phyloP scores from a whole-genome alignment of 2,888 invertebrate species.

The Lissonota sp. region DNA sequence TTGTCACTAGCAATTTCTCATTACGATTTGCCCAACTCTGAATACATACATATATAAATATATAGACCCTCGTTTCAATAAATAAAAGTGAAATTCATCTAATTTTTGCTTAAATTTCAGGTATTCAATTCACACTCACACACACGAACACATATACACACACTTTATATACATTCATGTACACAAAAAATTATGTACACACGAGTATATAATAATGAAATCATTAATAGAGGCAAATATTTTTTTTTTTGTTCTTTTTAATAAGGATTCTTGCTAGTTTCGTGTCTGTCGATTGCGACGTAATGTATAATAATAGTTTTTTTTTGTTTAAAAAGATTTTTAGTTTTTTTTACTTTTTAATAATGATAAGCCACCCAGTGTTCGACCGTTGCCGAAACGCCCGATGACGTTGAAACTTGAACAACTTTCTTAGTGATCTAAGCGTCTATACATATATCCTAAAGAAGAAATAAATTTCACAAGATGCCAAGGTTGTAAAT shows the following conservation, averaged over 20 bases:
- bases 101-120: slow-evolving; percentile 69
- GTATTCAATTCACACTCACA: slow-evolving; percentile 68
- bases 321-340: slow-evolving; percentile 52
- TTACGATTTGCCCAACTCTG: too few relatives aligned
- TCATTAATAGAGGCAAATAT: slow-evolving; percentile 68
- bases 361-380: slow-evolving; percentile 35
- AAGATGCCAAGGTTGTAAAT: slow-evolving; percentile 21
- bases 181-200: slow-evolving; percentile 77
- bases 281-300: slow-evolving; percentile 66
- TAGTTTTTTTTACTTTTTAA: slow-evolving; percentile 67
- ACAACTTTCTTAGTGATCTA: slow-evolving; percentile 73
- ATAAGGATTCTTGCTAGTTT: slow-evolving; percentile 48
- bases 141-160: slow-evolving; percentile 73
- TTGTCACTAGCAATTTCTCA: too few relatives aligned
- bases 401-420: slow-evolving; percentile 78
- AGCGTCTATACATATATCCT: slow-evolving; percentile 41
- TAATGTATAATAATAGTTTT: slow-evolving; percentile 67
- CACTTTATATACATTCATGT: slow-evolving; percentile 77
- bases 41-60: slow-evolving; percentile 62
- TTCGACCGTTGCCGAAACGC: slow-evolving; percentile 58
- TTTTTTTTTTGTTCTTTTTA: slow-evolving; percentile 51
- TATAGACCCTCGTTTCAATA: slow-evolving; percentile 77
- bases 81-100: slow-evolving; percentile 76
- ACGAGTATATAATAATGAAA: slow-evolving; percentile 65
- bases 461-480: slow-evolving; percentile 37